These are phyloP conservation scores for Labeo calbasu DNA, from an alignment of 2,797 vertebrate genomes.

Conservation along the genomic window DNA sequence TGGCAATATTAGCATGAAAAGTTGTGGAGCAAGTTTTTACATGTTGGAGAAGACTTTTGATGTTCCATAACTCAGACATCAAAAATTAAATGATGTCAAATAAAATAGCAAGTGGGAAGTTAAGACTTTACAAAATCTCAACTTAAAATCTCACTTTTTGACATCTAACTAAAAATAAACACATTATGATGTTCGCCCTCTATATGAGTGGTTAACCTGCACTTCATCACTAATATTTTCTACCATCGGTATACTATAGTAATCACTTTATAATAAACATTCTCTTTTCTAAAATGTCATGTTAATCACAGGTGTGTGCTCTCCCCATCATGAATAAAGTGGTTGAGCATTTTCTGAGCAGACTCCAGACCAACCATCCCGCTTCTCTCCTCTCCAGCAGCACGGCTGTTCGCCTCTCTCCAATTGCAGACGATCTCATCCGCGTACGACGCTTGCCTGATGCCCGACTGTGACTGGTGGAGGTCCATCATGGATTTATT, in stretches of 20 bases:
- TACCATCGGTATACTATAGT: not conserved
- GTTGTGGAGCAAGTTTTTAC: not conserved
- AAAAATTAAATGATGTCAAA: not conserved
- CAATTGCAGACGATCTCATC: conserved; percentile 74
- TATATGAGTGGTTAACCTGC: not conserved
- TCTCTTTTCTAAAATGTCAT: not conserved
- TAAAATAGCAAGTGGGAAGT: not conserved
- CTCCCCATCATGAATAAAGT: conserved; percentile 72
- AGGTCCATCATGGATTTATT: conserved; percentile 74
- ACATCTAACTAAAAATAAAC: not conserved
- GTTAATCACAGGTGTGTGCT: conserved; percentile 73
- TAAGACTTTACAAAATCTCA: not conserved
- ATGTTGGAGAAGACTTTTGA: not conserved
- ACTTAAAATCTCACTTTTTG: not conserved
- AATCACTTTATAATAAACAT: not conserved
- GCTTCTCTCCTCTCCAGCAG: conserved; percentile 26
- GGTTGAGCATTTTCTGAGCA: conserved; percentile 72
- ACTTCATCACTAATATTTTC: not conserved
- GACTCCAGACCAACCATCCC: conserved; percentile 67
- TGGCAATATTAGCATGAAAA: not conserved
- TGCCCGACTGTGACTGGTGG: conserved; percentile 59
- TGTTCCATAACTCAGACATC: not conserved
- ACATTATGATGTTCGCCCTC: not conserved
- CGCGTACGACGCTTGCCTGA: conserved; percentile 63
- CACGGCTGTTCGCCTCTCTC: conserved; percentile 63